Evolutionary conservation across 2,113 vertebrate species (phyloP), one percentile per base, ranked within the genome.

Genomic region (Nothobranchius kuhntae): DNA sequence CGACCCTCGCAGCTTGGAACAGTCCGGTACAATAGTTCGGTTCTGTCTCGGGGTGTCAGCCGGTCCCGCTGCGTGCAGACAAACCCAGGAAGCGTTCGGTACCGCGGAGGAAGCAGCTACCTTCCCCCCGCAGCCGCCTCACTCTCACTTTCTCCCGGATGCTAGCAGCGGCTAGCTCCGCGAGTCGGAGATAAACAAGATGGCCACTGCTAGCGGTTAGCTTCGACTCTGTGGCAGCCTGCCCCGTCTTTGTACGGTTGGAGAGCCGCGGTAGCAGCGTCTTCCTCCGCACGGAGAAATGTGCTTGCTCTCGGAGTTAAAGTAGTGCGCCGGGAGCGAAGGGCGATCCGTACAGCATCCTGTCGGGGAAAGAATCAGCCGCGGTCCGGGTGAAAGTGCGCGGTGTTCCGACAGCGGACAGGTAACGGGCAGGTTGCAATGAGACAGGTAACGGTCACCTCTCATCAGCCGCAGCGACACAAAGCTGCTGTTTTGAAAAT

Each of bases 141-240:
- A 72, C 74, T 78, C 77, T 84, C 79, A 73, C 78, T 86, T 73
- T 79, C 83, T 61, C 8, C 61, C 67, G 65, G 40, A 15, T 52
- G 84, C 83, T 75, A 79, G 45, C 74, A 12, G 2, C 74, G 48
- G 68, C 68, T 75, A 79, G 80, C 77, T 0, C 57, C 48, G 66
- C 61, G 70, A 70, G 50, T 56, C 77, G 76, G 75, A 80, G 68
- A 17, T 58, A 58, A 91, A 93, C 92, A 94, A 94, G 91, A 94
- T 94, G 93, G 93, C 93, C 89, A 89, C 93, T 84, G 88, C 79
- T 89, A 87, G 75, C 76, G 15, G 81, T 81, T 70, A 77, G 84
- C 86, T 78, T 66, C 69, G n/a, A 65, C 72, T 80, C 86, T 75
- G 80, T 87, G 85, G 83, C 86, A 88, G 68, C 71, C 62, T 78